Base-by-base conservation (phyloP, 2,113 vertebrate species). In the Cettia cetti region DNA sequence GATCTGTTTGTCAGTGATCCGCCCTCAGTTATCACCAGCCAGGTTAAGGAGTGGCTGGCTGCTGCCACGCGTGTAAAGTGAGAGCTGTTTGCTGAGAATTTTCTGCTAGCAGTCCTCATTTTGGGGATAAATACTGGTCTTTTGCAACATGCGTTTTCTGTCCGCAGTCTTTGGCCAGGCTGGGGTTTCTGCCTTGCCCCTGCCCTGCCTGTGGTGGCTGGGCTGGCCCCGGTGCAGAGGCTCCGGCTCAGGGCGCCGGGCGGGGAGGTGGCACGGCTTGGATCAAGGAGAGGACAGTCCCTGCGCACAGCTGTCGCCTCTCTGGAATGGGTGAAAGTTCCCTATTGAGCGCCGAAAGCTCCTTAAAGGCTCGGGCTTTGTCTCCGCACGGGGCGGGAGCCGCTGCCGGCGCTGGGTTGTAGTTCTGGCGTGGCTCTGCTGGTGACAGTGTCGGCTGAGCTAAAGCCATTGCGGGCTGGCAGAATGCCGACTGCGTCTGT, bases 371-470 rank as follows among this genome's bases (percentile, higher is more conserved):
- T 54, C 53, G 0, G 6, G 35, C 82, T 81, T 54, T 68, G 72
- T 70, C 37, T 33, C 15, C 0, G 9, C 0, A 0, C 33, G 0
- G 33, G 0, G 8, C 2, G 2, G 78, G 52, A 31, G 52, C 23
- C 16, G n/a, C 81, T 21, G 60, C 61, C 37, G 74, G 69, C 5
- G 65, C 80, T 3, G 63, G 21, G 45, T 9, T 94, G 94, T 94
- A 92, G 95, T 81, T 90, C 95, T 90, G 65, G 66, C 13, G 63
- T 2, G 63, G 86, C 92, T 94, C 92, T 94, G 95, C 92, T 94
- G 96, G 86, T 88, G 95, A 78, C 95, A 93, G 92, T 83, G 86
- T 94, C 45, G 82, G 1, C 95, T 72, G 96, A 85, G 64, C 5
- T 24, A 74, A 94, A 88, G 10, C 20, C 19, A 1, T 39, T 0